Conservation (phyloP, 2,888 invertebrate genomes). For the Sceliomorpha sp. region DNA sequence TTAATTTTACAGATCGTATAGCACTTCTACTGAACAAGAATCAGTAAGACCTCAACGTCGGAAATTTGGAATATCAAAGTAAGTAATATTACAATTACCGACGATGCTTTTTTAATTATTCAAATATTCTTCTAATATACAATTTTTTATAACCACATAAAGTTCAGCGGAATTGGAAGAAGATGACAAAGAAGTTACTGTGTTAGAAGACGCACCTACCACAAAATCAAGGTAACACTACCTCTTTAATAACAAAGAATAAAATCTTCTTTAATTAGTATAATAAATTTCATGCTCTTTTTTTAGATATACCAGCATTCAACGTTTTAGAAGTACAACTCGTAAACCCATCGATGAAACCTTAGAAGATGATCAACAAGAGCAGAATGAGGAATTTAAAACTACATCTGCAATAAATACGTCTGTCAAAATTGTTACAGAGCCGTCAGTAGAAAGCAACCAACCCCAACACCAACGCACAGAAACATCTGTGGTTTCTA, state of each 20-base stretch:
- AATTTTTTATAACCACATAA: too few relatives aligned
- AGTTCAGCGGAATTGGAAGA: conserved; percentile 24
- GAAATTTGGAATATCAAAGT: conserved; percentile 3
- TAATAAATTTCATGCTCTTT: conserved; percentile 5
- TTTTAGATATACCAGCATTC: conserved; percentile 78
- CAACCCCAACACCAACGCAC: conserved; percentile 8
- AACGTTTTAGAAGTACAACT: conserved; percentile 76
- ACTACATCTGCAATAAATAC: conserved; percentile 34
- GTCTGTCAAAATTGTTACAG: conserved; percentile 27
- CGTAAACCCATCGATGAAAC: conserved; percentile 36
- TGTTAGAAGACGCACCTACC: conserved; percentile 52
- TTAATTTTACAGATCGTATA: background rate
- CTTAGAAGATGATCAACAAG: conserved; percentile 28
- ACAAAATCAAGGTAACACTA: conserved; percentile 68
- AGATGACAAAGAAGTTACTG: conserved; percentile 11
- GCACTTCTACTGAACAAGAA: background rate
- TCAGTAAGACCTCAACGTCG: conserved; percentile 12
- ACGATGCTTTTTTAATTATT: too few relatives aligned
- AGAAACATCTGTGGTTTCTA: conserved; percentile 36
- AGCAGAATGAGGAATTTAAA: conserved; percentile 34
- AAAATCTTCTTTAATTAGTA: conserved; percentile 1
- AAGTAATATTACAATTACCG: conserved; percentile 1
- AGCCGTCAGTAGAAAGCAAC: conserved; percentile 23
- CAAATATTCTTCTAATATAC: background rate
- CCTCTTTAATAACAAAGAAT: conserved; percentile 6